Evolutionary conservation across 2,888 invertebrate species (phyloP), one percentile per base, ranked within the genome.

Genomic region (Limenitis arthemis): DNA sequence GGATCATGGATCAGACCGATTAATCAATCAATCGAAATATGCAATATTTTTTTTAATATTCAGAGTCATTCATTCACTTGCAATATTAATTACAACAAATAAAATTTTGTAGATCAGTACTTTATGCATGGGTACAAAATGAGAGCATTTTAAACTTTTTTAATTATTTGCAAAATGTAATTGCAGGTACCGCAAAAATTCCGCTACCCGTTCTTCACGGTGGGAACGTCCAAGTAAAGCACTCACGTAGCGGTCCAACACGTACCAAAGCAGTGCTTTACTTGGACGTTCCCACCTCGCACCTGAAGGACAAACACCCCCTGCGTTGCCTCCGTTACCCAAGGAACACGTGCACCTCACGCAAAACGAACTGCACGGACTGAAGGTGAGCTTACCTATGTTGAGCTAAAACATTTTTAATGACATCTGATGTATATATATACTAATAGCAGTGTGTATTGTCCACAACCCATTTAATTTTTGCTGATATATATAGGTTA

Each of bases 171-270:
- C 6, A 6, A 32, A n/a, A 12, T 5, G n/a, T 36, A 4, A 31
- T 33, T 46, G 0, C 78, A 94, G 93, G 98, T 99, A 37, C 97
- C 98, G 0, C 94, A 95, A 67, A 98, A 98, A 86, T 99, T 98
- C 84, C 93, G 99, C 0, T 99, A 98, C 77, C 99, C 99, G 1
- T 98, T 98, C 86, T 99, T 97, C 82, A 96, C 96, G 9, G 98
- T n/a, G n/a, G n/a, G n/a, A n/a, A n/a, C n/a, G n/a, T n/a, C n/a
- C n/a, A n/a, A n/a, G n/a, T n/a, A n/a, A n/a, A n/a, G n/a, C n/a
- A n/a, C n/a, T 91, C 34, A 98, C 95, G 78, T 98, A 98, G 39
- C 96, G 90, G 66, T 97, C 97, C 62, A 98, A 82, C 38, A 98
- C 97, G 82, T 98, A 99, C 98, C 99, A 99, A 54, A 97, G 86